Percentiles rank a stretch among this genome's conserved stretches.
Evolutionary conservation across 1,140 invertebrate genomes (phyloP).

Genomic region (Steinernema khuongi): DNA sequence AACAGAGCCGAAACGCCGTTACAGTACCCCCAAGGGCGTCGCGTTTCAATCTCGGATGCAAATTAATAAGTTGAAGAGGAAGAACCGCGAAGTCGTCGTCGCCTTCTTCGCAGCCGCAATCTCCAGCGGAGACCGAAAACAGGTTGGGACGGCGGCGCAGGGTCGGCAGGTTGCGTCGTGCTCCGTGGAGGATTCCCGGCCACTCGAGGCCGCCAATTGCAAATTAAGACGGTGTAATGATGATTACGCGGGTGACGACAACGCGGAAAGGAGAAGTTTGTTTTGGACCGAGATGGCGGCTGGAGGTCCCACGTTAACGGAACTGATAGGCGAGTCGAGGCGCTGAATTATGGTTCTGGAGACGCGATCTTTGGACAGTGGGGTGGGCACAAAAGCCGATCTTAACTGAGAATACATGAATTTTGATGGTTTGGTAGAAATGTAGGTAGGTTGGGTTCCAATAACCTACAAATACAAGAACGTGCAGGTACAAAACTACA

Average conservation of each 20-base stretch:
- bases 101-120: background rate
- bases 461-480: too few species aligned
- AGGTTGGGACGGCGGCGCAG: background rate
- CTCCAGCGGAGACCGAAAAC: background rate
- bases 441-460: too few species aligned
- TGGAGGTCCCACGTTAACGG: too few species aligned
- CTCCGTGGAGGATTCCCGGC: background rate
- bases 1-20: too few species aligned
- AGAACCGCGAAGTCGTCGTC: background rate
- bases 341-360: too few species aligned
- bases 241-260: background rate
- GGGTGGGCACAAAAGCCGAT: too few species aligned
- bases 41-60: background rate
- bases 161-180: background rate
- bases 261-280: background rate
- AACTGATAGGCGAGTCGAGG: too few species aligned
- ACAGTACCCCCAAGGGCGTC: background rate
- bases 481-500: too few species aligned
- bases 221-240: constrained; percentile 8
- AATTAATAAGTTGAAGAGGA: constrained; percentile 3
- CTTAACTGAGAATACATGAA: too few species aligned
- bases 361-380: too few species aligned
- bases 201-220: background rate
- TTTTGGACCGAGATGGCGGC: too few species aligned
- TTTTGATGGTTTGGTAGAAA: too few species aligned